Evolutionary conservation across 2,113 vertebrate species (phyloP), one percentile per base, ranked within the genome.

Genomic region (Sardina pilchardus): DNA sequence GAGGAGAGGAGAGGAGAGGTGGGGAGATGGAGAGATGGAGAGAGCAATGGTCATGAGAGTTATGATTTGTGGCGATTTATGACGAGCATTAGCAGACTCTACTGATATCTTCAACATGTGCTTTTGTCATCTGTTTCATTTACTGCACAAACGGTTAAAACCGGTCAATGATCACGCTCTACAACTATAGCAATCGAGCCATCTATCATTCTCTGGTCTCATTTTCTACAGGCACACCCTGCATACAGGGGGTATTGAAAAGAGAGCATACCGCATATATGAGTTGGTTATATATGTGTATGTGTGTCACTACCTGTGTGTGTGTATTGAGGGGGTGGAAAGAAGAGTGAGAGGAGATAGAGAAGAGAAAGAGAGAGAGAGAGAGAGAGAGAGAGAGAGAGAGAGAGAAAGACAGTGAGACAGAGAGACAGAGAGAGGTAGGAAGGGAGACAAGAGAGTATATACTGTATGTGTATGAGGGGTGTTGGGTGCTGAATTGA

Each of bases 31-130:
- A 89, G 78, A 85, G 81, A 78, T 81, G 82, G 90, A 91, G 88
- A 94, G 78, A 92, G 91, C 82, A 90, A 95, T 95, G 94, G 88
- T 90, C 87, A 93, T 94, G 94, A 93, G 78, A 83, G 83, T 92
- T 89, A 93, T 94, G 94, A 90, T 88, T 90, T 81, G 92, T 93
- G 94, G 88, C 39, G 63, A 71, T 30, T 78, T 78, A 34, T 78
- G 71, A 78, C 4, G 30, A 78, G 71, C 71, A 78, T 36, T 36
- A 78, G 71, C 71, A 78, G 30, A 78, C 30, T 78, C 71, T 78
- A 78, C 71, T 78, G 71, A 78, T 16, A 78, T 39, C 71, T 78
- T 36, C 30, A 78, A 34, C 30, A 75, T 12, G 45, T 47, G 6
- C n/a, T 26, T 24, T 14, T 30, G n/a, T 71, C n/a, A 30, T 78